Percentiles rank a stretch among this genome's conserved stretches.
These are phyloP conservation scores for Emydoidea blandingii DNA, from an alignment of 2,797 vertebrate species.

Conservation along the genomic window DNA sequence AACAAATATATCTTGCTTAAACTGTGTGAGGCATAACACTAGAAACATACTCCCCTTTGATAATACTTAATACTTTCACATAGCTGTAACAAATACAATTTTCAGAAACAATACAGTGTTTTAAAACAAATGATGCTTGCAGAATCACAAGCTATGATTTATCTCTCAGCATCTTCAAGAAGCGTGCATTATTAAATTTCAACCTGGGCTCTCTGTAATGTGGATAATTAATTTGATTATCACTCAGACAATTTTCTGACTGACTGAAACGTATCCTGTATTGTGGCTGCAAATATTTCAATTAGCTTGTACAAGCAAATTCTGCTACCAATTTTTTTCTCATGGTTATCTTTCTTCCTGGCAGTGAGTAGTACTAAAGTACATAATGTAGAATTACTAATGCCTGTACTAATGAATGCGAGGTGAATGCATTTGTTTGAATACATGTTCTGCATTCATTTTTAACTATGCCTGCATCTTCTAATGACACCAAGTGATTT, in stretches of 20 bases:
- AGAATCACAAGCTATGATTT: conserved; percentile 53
- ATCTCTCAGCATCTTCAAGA: conserved; percentile 68
- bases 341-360: conserved; percentile 24
- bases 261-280: conserved; percentile 77
- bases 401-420: neutral
- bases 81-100: conserved; percentile 36
- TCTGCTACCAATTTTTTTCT: neutral
- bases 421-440: neutral
- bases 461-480: conserved; percentile 45
- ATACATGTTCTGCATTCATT: neutral
- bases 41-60: conserved; percentile 23
- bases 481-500: conserved; percentile 40
- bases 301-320: conserved; percentile 35
- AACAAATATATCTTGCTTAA: neutral
- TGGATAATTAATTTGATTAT: conserved; percentile 81
- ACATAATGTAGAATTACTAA: conserved; percentile 39
- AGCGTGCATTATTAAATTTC: conserved; percentile 82
- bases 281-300: conserved; percentile 56
- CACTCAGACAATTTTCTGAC: conserved; percentile 78
- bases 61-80: conserved; percentile 14
- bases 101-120: conserved; percentile 32
- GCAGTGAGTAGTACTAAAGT: neutral
- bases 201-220: conserved; percentile 75
- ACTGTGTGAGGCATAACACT: neutral
- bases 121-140: conserved; percentile 50